These are phyloP conservation scores for Spisula solida DNA, from an alignment of 2,888 invertebrate species.

Conservation along the genomic window DNA sequence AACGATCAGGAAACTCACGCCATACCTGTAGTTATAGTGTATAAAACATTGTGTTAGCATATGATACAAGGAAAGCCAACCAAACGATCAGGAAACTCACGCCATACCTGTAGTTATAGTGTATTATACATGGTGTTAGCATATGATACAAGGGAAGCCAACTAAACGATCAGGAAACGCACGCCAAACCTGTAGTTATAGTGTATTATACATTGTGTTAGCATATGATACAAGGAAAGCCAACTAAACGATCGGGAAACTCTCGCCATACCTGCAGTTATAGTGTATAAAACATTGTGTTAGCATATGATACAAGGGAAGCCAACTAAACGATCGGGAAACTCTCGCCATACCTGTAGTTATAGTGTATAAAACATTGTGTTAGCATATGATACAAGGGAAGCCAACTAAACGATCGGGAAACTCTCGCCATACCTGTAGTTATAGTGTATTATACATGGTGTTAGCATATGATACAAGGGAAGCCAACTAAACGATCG, in stretches of 20 bases:
- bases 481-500: slow-evolving; percentile 98
- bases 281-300: neutral
- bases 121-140: too few species aligned
- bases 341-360: slow-evolving; percentile 96
- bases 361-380: neutral
- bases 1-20: slow-evolving; percentile 98
- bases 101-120: slow-evolving; percentile 92
- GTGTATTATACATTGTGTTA: too few species aligned
- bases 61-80: slow-evolving; percentile 99
- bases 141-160: slow-evolving; percentile 97
- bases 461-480: slow-evolving; percentile 89
- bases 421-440: slow-evolving; percentile 97
- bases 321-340: slow-evolving; percentile 98
- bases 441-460: neutral
- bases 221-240: slow-evolving; percentile 96
- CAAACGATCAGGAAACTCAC: slow-evolving; percentile 98
- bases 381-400: slow-evolving; percentile 91
- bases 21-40: slow-evolving; percentile 91
- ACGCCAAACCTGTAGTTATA: slow-evolving; percentile 93
- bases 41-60: too few species aligned
- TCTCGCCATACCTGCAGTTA: slow-evolving; percentile 95
- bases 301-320: slow-evolving; percentile 94
- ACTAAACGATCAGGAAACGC: slow-evolving; percentile 98
- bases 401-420: slow-evolving; percentile 98
- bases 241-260: slow-evolving; percentile 98